These are phyloP conservation scores for Mormyrus iriodes DNA, from an alignment of 2,113 vertebrate species.

Conservation along the genomic window DNA sequence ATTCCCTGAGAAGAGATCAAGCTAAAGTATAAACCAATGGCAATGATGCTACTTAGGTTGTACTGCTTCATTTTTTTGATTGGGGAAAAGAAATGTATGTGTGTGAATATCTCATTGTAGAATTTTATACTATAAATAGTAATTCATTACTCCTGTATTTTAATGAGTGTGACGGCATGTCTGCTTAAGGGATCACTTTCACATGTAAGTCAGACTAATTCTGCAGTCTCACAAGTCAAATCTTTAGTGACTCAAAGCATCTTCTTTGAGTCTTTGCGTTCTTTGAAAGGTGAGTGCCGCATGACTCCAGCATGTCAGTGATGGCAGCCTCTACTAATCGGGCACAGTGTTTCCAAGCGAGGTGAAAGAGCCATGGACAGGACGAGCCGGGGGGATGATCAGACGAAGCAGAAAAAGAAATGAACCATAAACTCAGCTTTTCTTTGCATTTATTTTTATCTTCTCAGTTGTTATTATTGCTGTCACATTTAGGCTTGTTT, in stretches of 20 bases:
- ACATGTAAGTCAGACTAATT: background rate
- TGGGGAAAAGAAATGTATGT: background rate
- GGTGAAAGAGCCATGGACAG: background rate
- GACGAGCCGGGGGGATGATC: background rate
- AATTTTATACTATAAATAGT: background rate
- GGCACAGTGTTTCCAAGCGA: background rate
- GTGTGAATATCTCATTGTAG: background rate
- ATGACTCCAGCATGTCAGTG: background rate
- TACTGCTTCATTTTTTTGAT: background rate
- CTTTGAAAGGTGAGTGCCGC: background rate
- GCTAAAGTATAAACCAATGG: background rate
- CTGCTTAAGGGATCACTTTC: background rate
- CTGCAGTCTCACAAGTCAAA: background rate
- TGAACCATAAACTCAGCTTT: background rate
- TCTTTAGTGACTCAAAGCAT: background rate
- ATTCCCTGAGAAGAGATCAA: background rate
- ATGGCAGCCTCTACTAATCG: background rate
- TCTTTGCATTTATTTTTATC: background rate
- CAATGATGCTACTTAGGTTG: background rate
- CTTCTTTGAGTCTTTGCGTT: background rate
- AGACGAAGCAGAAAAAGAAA: background rate
- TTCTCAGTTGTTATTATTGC: background rate
- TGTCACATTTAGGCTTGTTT: background rate
- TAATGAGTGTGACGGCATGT: background rate
- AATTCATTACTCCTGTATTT: background rate